Percentiles rank a stretch among this genome's conserved stretches.
phyloP scores from a whole-genome alignment of 1,140 invertebrate genomes.

The Megathymus violae region DNA sequence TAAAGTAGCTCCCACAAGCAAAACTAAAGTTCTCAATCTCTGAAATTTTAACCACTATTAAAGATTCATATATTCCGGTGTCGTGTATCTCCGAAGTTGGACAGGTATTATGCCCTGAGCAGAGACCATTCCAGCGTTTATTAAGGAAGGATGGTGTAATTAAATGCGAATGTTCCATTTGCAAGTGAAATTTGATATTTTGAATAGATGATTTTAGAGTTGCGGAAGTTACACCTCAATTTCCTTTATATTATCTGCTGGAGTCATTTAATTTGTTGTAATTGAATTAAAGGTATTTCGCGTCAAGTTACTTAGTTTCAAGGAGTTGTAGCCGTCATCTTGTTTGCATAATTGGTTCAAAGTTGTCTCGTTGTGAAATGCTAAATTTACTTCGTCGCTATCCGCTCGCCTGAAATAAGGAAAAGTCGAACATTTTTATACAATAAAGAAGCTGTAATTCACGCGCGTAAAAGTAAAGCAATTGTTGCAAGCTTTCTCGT shows the following conservation, averaged over 20 bases:
- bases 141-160: constrained; percentile 45
- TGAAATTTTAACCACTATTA: constrained; percentile 15
- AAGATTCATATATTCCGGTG: constrained; percentile 31
- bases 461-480: too few species aligned
- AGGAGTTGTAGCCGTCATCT: constrained; percentile 33
- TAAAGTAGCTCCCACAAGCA: background rate
- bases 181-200: constrained; percentile 52
- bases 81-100: constrained; percentile 33
- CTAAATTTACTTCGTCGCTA: constrained; percentile 10
- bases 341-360: constrained; percentile 51
- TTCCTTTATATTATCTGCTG: constrained; percentile 45
- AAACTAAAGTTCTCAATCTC: constrained; percentile 13
- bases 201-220: constrained; percentile 41
- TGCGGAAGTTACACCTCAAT: constrained; percentile 46
- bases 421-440: constrained; percentile 8
- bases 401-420: constrained; percentile 6
- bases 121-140: constrained; percentile 44
- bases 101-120: constrained; percentile 33
- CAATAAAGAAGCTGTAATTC: too few species aligned
- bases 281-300: constrained; percentile 52
- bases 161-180: constrained; percentile 51
- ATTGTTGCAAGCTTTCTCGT: too few species aligned
- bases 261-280: constrained; percentile 52
- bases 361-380: constrained; percentile 30
- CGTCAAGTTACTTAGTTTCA: constrained; percentile 46